Evolutionary conservation across 2,888 invertebrate genomes (phyloP).

Genomic region (Agonopterix alstromeriana): DNA sequence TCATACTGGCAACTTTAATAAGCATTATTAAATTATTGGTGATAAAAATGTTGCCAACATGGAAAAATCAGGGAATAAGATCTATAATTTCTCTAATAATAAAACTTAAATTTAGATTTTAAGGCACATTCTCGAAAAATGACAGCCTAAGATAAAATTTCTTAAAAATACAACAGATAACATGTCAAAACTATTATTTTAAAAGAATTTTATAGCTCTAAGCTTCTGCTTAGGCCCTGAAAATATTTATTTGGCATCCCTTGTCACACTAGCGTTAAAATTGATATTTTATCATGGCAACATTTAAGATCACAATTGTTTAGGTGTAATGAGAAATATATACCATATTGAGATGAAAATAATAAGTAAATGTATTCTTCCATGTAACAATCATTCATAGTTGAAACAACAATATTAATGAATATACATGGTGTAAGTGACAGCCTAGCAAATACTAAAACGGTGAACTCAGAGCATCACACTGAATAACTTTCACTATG

Average conservation of each 20-base stretch:
- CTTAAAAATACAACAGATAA: conserved; percentile 39
- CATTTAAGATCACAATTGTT: conserved; percentile 34
- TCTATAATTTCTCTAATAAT: conserved; percentile 7
- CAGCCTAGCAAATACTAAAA: too few relatives aligned
- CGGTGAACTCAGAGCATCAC: too few relatives aligned
- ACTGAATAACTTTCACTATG: too few relatives aligned
- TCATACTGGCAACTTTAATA: not conserved
- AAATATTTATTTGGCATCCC: conserved; percentile 56
- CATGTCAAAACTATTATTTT: conserved; percentile 13
- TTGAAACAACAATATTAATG: too few relatives aligned
- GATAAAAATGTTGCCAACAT: conserved; percentile 3
- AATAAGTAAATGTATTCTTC: too few relatives aligned
- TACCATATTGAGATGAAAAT: conserved; percentile 3
- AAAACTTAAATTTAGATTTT: not conserved
- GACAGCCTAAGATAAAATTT: conserved; percentile 8
- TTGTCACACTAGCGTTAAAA: conserved; percentile 27
- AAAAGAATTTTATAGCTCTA: too few relatives aligned
- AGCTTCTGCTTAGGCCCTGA: not conserved
- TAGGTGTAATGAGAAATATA: conserved; percentile 3
- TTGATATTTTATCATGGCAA: conserved; percentile 39
- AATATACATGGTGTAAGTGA: too few relatives aligned
- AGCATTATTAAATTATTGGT: conserved; percentile 3
- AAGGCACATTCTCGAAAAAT: conserved; percentile 5
- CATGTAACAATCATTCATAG: too few relatives aligned
- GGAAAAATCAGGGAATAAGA: conserved; percentile 4